Evolutionary conservation across 37 sponge, comb jelly and placozoan genomes (phyloP).

Genomic region (Beroe forskalii): DNA sequence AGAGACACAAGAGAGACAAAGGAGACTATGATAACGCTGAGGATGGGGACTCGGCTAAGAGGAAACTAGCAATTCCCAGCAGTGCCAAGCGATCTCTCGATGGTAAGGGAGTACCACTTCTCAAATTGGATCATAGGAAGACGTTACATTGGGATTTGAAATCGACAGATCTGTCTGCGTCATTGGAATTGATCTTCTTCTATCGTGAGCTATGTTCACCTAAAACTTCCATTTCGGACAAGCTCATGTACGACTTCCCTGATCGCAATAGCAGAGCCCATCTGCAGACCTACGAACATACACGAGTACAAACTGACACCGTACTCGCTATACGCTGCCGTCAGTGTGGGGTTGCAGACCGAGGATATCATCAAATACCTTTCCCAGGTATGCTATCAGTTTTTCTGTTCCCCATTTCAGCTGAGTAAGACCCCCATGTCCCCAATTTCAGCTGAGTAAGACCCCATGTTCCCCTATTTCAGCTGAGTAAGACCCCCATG

Average conservation of each 20-base stretch:
- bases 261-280: constrained; percentile 89
- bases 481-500: constrained; percentile 86
- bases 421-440: constrained; percentile 90
- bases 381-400: constrained; percentile 57
- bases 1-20: not conserved
- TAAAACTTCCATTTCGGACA: too few species aligned
- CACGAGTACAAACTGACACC: constrained; percentile 76
- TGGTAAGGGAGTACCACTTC: too few species aligned
- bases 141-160: too few species aligned
- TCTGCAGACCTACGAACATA: constrained; percentile 39
- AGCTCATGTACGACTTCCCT: constrained; percentile 95
- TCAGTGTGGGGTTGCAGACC: constrained; percentile 95
- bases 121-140: too few species aligned
- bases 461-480: too few species aligned
- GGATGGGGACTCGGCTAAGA: not conserved
- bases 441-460: too few species aligned
- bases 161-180: too few species aligned
- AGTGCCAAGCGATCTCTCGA: constrained; percentile 46
- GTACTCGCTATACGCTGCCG: constrained; percentile 97
- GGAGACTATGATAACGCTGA: not conserved
- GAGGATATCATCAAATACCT: constrained; percentile 95
- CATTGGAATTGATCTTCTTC: too few species aligned
- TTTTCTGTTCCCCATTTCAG: too few species aligned
- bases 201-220: too few species aligned
- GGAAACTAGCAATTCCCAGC: constrained; percentile 37